Percentiles rank a stretch among this genome's conserved stretches.
Evolutionary conservation across 2,113 vertebrate species (phyloP).

Genomic region (Protomyctophum bolini): DNA sequence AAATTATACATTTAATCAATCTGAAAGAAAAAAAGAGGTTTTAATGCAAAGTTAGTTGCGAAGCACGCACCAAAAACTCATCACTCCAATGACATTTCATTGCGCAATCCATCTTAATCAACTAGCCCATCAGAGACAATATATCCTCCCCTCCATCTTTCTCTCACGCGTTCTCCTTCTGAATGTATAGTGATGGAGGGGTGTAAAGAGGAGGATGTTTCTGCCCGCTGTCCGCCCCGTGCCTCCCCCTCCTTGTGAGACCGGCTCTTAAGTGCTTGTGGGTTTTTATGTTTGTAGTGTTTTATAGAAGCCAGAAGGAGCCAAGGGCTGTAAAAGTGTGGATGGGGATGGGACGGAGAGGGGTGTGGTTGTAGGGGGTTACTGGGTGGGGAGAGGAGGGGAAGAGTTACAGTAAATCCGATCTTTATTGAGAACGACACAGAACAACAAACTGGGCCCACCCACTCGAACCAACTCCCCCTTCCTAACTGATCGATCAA

Average conservation of each 20-base stretch:
- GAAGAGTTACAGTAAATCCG: constrained; percentile 82
- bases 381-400: constrained; percentile 29
- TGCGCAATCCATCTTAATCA: constrained; percentile 82
- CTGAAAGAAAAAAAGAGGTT: constrained; percentile 57
- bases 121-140: constrained; percentile 78
- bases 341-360: constrained; percentile 36
- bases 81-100: constrained; percentile 73
- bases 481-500: constrained; percentile 62
- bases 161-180: constrained; percentile 44
- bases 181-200: constrained; percentile 77
- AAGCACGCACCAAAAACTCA: constrained; percentile 58
- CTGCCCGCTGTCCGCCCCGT: constrained; percentile 55
- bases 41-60: constrained; percentile 72
- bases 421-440: constrained; percentile 81
- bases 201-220: constrained; percentile 83
- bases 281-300: constrained; percentile 84
- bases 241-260: constrained; percentile 56
- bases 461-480: constrained; percentile 26
- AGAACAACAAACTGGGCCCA: constrained; percentile 59
- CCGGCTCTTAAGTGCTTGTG: constrained; percentile 84
- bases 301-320: constrained; percentile 80
- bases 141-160: constrained; percentile 76
- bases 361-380: constrained; percentile 20
- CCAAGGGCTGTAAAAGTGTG: constrained; percentile 81
- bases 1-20: constrained; percentile 76